Evolutionary conservation across 2,888 invertebrate genomes (phyloP).

Genomic region (Melangyna quadrimaculata): DNA sequence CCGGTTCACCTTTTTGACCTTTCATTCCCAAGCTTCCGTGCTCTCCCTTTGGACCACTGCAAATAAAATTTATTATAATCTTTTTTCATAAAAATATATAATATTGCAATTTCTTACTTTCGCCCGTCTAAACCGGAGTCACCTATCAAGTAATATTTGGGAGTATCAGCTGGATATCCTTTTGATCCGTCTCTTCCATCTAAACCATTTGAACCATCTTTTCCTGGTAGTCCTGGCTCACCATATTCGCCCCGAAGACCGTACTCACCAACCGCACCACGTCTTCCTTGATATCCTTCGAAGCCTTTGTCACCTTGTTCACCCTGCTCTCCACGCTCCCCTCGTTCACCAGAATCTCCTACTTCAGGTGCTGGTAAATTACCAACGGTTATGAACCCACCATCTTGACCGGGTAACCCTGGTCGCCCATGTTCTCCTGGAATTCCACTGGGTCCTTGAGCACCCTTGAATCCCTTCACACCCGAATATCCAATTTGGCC

Average conservation of each 20-base stretch:
- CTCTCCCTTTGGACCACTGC: constrained; percentile 82
- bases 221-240: constrained; percentile 78
- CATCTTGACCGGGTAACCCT: constrained; percentile 80
- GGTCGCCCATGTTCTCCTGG: constrained; percentile 79
- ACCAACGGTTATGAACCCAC: constrained; percentile 72
- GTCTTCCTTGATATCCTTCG: constrained; percentile 76
- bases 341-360: constrained; percentile 78
- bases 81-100: background rate
- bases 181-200: constrained; percentile 83
- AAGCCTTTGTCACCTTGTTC: constrained; percentile 76
- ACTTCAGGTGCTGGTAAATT: constrained; percentile 73
- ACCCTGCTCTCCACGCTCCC: constrained; percentile 79
- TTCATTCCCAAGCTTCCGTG: constrained; percentile 77
- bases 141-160: constrained; percentile 76
- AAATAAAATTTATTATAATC: constrained; percentile 21
- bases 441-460: constrained; percentile 83
- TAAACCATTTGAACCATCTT: constrained; percentile 81
- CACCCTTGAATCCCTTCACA: constrained; percentile 81
- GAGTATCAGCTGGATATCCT: constrained; percentile 80
- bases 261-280: constrained; percentile 78
- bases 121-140: constrained; percentile 76
- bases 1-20: constrained; percentile 84
- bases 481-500: constrained; percentile 81
- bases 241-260: constrained; percentile 79
- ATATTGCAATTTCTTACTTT: constrained; percentile 73